Conservation (phyloP, 1,140 invertebrate genomes). For the Drosophila obscura region DNA sequence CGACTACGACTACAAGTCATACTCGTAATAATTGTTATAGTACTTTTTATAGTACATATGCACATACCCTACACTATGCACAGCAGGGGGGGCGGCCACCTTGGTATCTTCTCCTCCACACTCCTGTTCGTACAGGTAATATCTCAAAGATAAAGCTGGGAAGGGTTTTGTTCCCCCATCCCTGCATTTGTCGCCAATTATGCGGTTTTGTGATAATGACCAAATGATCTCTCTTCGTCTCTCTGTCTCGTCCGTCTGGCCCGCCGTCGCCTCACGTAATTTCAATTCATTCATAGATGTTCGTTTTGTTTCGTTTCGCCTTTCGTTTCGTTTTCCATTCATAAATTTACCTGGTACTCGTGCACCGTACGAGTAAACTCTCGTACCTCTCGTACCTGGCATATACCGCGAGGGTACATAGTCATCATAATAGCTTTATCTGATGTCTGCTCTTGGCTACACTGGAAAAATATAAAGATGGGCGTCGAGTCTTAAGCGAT, state of each 20-base stretch:
- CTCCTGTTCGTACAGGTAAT: constrained; percentile 6
- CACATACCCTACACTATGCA: constrained; percentile 59
- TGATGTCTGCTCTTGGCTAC: constrained; percentile 18
- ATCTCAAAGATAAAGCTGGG: constrained; percentile 16
- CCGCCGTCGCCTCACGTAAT: constrained; percentile 68
- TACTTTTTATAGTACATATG: constrained; percentile 38
- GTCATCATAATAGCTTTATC: constrained; percentile 80
- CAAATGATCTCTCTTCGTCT: constrained; percentile 69
- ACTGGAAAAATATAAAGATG: no score
- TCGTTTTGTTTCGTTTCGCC: constrained; percentile 29
- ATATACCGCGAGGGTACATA: constrained; percentile 23
- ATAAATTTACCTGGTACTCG: constrained; percentile 76
- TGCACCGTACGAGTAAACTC: no score
- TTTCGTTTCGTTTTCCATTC: constrained; percentile 63
- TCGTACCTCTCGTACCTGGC: no score
- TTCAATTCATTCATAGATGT: constrained; percentile 78
- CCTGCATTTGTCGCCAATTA: constrained; percentile 78
- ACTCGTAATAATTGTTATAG: constrained; percentile 1
- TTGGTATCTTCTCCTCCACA: constrained; percentile 29
- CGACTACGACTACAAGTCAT: constrained; percentile 47
- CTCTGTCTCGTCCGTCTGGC: constrained; percentile 9
- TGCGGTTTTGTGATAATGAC: constrained; percentile 83
- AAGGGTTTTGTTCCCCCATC: constrained; percentile 20
- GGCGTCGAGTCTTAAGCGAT: no score
- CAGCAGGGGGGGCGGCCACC: constrained; percentile 56